A percentile compares a stretch with the other conserved stretches of the same genome.
Conservation (phyloP, 1,140 invertebrate species). For the Ylistrum balloti region DNA sequence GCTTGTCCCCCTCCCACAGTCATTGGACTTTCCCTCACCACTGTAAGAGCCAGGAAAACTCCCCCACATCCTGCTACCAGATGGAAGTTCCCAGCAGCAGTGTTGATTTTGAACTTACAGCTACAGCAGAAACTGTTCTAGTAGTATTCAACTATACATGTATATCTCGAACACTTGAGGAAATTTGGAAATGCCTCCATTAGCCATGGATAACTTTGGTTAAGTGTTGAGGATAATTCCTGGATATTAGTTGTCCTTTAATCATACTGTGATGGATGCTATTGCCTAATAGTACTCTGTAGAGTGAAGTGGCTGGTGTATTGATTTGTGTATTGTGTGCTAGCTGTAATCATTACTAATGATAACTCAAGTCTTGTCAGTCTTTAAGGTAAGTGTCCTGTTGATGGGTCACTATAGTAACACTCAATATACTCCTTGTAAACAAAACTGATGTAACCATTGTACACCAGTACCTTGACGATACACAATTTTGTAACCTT, state of each 20-base stretch:
- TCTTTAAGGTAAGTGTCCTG: not conserved
- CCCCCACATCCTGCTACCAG: conserved; percentile 6
- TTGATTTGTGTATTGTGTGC: too few species aligned
- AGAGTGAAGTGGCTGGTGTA: not conserved
- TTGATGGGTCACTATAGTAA: too few species aligned
- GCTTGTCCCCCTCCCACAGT: not conserved
- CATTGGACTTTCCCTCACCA: not conserved
- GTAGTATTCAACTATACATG: not conserved
- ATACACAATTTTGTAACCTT: too few species aligned
- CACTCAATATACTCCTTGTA: too few species aligned
- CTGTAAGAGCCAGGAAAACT: not conserved
- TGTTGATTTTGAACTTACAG: not conserved
- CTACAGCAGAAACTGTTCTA: not conserved
- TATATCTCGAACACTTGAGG: not conserved
- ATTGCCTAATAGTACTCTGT: not conserved
- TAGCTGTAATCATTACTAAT: not conserved
- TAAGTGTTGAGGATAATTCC: not conserved
- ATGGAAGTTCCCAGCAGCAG: not conserved
- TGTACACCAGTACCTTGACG: too few species aligned
- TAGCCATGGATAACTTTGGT: not conserved
- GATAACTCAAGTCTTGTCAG: conserved; percentile 27
- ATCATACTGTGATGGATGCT: not conserved
- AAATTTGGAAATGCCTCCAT: not conserved
- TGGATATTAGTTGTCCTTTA: not conserved
- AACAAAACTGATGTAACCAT: too few species aligned